Evolutionary conservation across 2,113 vertebrate genomes (phyloP).

Genomic region (Gasterosteus aculeatus): DNA sequence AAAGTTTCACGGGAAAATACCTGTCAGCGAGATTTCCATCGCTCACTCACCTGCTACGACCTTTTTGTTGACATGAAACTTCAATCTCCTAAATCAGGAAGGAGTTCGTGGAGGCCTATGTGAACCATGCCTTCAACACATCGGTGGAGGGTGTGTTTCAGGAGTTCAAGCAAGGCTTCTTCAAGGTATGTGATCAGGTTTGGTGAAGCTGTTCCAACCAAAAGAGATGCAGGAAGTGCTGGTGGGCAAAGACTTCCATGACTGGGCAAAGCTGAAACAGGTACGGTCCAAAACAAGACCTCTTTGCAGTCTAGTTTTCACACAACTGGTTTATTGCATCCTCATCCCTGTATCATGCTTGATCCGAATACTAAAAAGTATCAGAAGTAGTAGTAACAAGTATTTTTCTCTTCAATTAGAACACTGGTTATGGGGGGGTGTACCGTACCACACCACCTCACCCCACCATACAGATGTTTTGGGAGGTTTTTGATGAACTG

Average conservation of each 20-base stretch:
- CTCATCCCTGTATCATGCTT: not conserved
- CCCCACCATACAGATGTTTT: conserved; percentile 80
- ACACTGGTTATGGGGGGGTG: conserved; percentile 69
- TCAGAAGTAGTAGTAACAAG: not conserved
- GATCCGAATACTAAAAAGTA: not conserved
- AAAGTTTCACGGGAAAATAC: not conserved
- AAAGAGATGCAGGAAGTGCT: conserved; percentile 80
- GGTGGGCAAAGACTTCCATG: conserved; percentile 77
- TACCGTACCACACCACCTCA: conserved; percentile 62
- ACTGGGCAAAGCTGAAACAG: conserved; percentile 82
- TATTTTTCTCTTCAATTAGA: conserved; percentile 63
- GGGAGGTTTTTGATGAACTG: conserved; percentile 85
- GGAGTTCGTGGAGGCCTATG: conserved; percentile 81
- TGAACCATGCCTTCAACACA: conserved; percentile 81
- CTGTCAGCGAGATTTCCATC: not conserved
- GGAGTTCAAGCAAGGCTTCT: conserved; percentile 86
- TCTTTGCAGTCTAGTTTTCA: not conserved
- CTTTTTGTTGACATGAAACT: not conserved
- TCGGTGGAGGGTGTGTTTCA: conserved; percentile 80
- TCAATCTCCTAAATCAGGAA: conserved; percentile 59
- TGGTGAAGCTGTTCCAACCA: conserved; percentile 80
- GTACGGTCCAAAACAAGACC: conserved; percentile 52
- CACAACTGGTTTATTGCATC: not conserved
- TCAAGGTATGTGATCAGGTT: conserved; percentile 72
- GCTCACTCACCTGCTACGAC: not conserved